Base-by-base conservation (phyloP, 1,140 invertebrate genomes). In the Homarus americanus region DNA sequence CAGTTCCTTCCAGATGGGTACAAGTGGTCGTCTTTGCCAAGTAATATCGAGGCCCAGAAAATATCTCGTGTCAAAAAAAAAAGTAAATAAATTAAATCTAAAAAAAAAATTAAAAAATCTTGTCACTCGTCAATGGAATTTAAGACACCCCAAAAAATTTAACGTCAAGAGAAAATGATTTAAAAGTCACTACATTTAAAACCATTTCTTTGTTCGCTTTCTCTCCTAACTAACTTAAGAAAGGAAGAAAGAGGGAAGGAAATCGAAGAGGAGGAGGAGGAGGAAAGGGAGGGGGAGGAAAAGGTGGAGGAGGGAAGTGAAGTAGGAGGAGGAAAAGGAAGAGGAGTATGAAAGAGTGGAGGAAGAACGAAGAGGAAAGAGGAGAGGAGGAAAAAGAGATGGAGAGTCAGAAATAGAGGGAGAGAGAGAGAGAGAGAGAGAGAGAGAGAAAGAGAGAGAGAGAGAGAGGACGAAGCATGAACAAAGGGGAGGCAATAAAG, bases 341-440 rank as follows among this genome's bases (percentile, higher is more conserved):
- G 10, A 49, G 9, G 17, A 58, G 10, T 20, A 0, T 58, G 38
- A 58, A 2, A 58, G 10, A 58, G 0, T 58, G 38, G 24, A 2
- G 24, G 53, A 58, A 3, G 24, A 20, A 10, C 10, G 15, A 15
- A 73, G 3, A 38, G 72, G 7, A n/a, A n/a, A n/a, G n/a, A n/a
- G 36, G 15, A 53, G 32, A 49, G n/a, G 32, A 9, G 32, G n/a
- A 49, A 17, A 32, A 0, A 53, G n/a, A 53, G 7, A 32, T 2
- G 3, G 32, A 12, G 40, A n/a, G 40, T 28, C 2, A 41, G 38
- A 28, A 38, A 41, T 9, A 41, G 75, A 78, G 75, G 32, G 40
- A 38, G 73, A 76, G 73, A 38, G 73, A 76, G 73, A 76, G 73
- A 73, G 69, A 73, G 73, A 36, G 34, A 75, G 73, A 36, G 32